These are phyloP conservation scores for Lasius fuliginosus DNA, from an alignment of 2,888 invertebrate genomes.

Conservation along the genomic window DNA sequence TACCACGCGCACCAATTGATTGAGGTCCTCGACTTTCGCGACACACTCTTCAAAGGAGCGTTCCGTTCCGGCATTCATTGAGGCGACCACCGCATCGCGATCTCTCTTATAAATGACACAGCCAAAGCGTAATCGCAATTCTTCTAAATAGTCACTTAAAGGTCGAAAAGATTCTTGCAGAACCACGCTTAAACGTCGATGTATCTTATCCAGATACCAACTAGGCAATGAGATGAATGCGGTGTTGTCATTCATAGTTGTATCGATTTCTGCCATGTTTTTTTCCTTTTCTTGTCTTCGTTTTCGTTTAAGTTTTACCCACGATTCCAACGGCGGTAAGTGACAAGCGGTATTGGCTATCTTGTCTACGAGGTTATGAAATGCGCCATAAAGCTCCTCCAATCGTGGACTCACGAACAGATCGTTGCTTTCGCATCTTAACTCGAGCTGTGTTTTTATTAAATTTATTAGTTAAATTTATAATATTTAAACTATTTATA, in stretches of 20 bases:
- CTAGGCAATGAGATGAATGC: conserved; percentile 70
- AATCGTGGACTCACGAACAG: conserved; percentile 76
- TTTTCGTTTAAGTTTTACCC: conserved; percentile 74
- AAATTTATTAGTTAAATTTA: conserved; percentile 2
- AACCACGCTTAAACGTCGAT: conserved; percentile 87
- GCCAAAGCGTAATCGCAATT: conserved; percentile 88
- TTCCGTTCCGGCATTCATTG: conserved; percentile 86
- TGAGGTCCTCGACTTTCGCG: conserved; percentile 78
- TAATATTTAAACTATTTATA: not conserved
- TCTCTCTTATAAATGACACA: conserved; percentile 88
- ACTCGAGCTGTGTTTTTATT: conserved; percentile 67
- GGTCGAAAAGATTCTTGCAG: conserved; percentile 88
- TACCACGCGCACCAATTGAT: conserved; percentile 76
- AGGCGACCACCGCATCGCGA: conserved; percentile 85
- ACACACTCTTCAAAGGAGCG: conserved; percentile 84
- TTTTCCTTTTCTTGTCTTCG: not conserved
- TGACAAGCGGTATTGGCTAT: conserved; percentile 78
- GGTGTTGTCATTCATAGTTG: conserved; percentile 61
- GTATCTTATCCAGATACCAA: conserved; percentile 86
- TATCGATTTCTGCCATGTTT: conserved; percentile 63
- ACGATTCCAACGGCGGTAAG: conserved; percentile 80
- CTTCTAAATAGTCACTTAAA: conserved; percentile 87
- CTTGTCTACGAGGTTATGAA: conserved; percentile 78
- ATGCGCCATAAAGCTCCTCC: conserved; percentile 71
- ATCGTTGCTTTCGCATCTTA: conserved; percentile 76